Base-by-base conservation (phyloP, 2,797 vertebrate species). In the Poeciliopsis gracilis region DNA sequence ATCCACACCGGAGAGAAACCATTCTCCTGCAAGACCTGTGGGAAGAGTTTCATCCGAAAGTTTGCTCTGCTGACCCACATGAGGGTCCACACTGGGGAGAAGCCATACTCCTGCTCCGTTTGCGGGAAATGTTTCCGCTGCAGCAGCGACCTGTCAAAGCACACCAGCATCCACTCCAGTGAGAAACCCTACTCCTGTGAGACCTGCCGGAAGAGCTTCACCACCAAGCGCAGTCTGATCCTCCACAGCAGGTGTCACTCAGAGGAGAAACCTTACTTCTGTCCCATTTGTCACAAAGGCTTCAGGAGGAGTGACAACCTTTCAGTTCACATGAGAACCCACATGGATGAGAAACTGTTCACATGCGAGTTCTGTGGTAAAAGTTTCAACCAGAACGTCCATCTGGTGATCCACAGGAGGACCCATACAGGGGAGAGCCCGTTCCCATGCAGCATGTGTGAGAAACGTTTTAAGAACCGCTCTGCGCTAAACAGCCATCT, bases 371-470 rank as follows among this genome's bases (percentile, higher is more conserved):
- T 47, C 10, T 72, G 70, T 49, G 70, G 70, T 2, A 72, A 72
- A 72, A 20, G 45, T 49, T 72, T 72, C n/a, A 72, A 30, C 20
- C 70, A 47, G n/a, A 69, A 69, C 2, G 66, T 69, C 20, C 66
- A 69, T 69, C 66, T 69, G 66, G 66, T 69, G 20, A 69, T 69
- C 66, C 66, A 69, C 66, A 69, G 66, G 66, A 41, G 66, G 38
- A 69, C 66, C 4, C 66, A 69, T 38, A 69, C 66, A 8, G 66
- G 71, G 16, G 72, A 69, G 66, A 69, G 66, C 38, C 66, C 66
- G 2, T 69, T 41, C 66, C 66, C 66, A 23, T 69, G 66, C 66
- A 69, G 38, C 66, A 1, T 25, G 36, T 69, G 66, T n/a, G 66
- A 69, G 66, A 69, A 69, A 69, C 38, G 38, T 12, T 69, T 69